Evolutionary conservation across 1,140 invertebrate species (phyloP).

Genomic region (Heliconius nattereri): DNA sequence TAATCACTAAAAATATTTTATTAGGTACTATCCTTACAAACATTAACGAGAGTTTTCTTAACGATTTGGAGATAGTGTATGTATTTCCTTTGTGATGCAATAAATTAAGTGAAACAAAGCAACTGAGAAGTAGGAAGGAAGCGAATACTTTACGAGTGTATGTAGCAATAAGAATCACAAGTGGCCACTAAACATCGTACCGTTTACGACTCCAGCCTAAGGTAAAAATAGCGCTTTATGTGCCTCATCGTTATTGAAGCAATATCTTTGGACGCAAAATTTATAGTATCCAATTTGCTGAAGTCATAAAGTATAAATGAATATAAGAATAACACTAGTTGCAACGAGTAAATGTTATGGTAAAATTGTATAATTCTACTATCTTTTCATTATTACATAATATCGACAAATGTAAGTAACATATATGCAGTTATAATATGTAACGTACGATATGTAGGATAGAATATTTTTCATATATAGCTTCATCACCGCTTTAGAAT

Average conservation of each 20-base stretch:
- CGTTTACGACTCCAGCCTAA: slow-evolving; percentile 53
- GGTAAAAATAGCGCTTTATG: slow-evolving; percentile 4
- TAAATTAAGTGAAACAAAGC: slow-evolving; percentile 28
- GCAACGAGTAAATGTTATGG: neutral
- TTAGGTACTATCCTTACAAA: neutral
- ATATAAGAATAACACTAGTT: slow-evolving; percentile 11
- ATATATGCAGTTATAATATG: no score
- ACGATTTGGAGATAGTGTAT: neutral
- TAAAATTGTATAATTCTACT: neutral
- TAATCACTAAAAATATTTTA: neutral
- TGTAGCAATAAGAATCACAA: slow-evolving; percentile 47
- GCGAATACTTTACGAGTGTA: slow-evolving; percentile 21
- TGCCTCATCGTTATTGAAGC: slow-evolving; percentile 10
- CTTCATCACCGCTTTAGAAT: no score
- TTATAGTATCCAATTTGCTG: slow-evolving; percentile 8
- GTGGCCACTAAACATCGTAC: slow-evolving; percentile 66
- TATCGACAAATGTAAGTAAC: no score
- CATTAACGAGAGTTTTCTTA: neutral
- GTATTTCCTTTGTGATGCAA: slow-evolving; percentile 19
- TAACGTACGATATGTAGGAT: no score
- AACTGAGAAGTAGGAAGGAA: slow-evolving; percentile 22
- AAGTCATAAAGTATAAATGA: slow-evolving; percentile 1
- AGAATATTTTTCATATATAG: no score
- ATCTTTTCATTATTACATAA: no score
- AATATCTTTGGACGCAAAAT: slow-evolving; percentile 5